Percentiles rank a stretch among this genome's conserved stretches.
phyloP scores from a whole-genome alignment of 2,113 vertebrate genomes.

The Boleophthalmus pectinirostris region DNA sequence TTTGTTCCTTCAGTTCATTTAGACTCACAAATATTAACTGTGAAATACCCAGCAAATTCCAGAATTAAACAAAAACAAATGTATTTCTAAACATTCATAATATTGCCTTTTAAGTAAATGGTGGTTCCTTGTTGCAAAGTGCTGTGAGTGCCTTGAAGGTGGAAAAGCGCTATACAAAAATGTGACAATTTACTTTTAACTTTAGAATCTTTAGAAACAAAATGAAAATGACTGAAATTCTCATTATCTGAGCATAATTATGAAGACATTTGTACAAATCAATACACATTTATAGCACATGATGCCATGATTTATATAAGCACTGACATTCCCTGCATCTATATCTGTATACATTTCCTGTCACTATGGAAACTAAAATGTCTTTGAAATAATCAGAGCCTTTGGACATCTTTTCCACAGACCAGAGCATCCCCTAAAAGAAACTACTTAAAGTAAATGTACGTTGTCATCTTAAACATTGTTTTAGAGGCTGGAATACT shows the following conservation, averaged over 20 bases:
- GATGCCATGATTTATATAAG: not conserved
- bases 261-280: not conserved
- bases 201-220: not conserved
- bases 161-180: too few relatives aligned
- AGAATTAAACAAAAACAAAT: not conserved
- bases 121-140: too few relatives aligned
- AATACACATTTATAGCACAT: not conserved
- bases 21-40: not conserved
- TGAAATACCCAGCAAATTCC: not conserved
- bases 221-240: not conserved
- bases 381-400: not conserved
- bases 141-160: too few relatives aligned
- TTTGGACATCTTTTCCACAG: not conserved
- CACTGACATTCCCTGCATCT: constrained; percentile 23
- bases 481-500: not conserved
- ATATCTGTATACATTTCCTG: constrained; percentile 6
- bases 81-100: too few relatives aligned
- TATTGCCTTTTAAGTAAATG: too few relatives aligned
- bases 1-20: not conserved
- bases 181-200: too few relatives aligned
- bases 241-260: not conserved
- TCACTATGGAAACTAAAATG: constrained; percentile 40
- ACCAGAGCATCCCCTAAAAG: not conserved
- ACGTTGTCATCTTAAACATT: not conserved
- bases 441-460: not conserved